Base-by-base conservation (phyloP, 1,140 invertebrate genomes). In the Andricus grossulariae region DNA sequence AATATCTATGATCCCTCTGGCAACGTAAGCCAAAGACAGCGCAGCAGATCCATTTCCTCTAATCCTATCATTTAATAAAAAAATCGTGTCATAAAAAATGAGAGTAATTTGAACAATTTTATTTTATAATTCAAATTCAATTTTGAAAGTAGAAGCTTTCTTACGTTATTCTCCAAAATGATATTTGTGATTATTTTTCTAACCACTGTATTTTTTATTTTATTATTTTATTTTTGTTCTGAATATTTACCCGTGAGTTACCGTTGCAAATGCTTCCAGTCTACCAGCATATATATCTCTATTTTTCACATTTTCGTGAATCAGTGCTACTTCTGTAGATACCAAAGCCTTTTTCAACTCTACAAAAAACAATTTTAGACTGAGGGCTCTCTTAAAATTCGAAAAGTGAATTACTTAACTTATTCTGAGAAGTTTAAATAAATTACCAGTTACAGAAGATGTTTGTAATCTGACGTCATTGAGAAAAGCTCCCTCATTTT, bases 401-500 rank as follows among this genome's bases (percentile, higher is more conserved):
- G 1, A 8, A 45, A 45, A 10, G 39, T 45, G 39, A 1, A 45
- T 45, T 45, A 10, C 2, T 11, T 45, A 32, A 45, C 39, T 45
- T 11, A 10, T 45, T 45, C 39, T 32, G 57, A 25, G 32, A 32
- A 32, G 21, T 21, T 52, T 32, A 32, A 16, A 5, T 11, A 15
- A 60, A 39, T 32, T 81, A 86, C 86, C 84, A 16, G 73, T 79
- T 8, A 79, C 51, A n/a, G 66, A 60, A 1, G 86, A 83, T 0
- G 72, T 80, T 55, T 49, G 75, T 19, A 88, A 93, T 52, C 81
- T 88, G 78, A 93, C 84, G 3, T 93, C 95, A 91, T 98, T 97
- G 18, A 95, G 90, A 90, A 93, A 96, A 4, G 97, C 95, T 3
- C 96, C 96, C 84, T 94, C 85, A 1, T 95, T 96, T 86, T 93